Conservation (phyloP, 2,888 invertebrate genomes). For the Sarcophaga caerulescens region DNA sequence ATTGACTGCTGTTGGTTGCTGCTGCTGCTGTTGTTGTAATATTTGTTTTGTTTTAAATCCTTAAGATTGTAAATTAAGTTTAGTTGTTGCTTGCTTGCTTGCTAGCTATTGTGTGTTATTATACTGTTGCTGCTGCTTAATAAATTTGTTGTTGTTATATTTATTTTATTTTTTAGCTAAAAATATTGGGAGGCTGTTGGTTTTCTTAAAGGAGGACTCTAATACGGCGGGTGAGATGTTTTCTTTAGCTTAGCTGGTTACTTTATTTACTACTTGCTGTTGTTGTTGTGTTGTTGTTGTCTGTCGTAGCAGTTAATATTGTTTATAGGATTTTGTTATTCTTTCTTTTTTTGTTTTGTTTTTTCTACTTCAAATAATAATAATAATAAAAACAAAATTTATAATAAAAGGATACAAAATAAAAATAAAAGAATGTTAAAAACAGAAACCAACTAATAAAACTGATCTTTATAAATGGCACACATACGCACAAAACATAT, state of each 20-base stretch:
- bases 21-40: background rate
- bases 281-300: background rate
- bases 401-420: conserved; percentile 16
- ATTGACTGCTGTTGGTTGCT: background rate
- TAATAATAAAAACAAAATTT: conserved; percentile 39
- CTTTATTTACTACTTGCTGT: conserved; percentile 4
- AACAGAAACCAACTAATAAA: background rate
- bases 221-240: conserved; percentile 50
- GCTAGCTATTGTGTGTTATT: background rate
- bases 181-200: background rate
- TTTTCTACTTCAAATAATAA: conserved; percentile 8
- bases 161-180: background rate
- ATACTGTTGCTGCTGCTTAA: conserved; percentile 23
- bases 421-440: background rate
- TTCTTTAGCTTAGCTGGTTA: conserved; percentile 25
- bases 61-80: background rate
- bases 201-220: conserved; percentile 42
- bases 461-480: background rate
- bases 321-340: conserved; percentile 14
- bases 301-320: conserved; percentile 6
- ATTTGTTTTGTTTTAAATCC: background rate
- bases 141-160: conserved; percentile 12
- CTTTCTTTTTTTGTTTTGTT: background rate
- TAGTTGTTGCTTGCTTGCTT: background rate
- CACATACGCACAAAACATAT: background rate